Evolutionary conservation across 2,113 vertebrate species (phyloP), one percentile per base, ranked within the genome.

Genomic region (Neodon shergylaensis): DNA sequence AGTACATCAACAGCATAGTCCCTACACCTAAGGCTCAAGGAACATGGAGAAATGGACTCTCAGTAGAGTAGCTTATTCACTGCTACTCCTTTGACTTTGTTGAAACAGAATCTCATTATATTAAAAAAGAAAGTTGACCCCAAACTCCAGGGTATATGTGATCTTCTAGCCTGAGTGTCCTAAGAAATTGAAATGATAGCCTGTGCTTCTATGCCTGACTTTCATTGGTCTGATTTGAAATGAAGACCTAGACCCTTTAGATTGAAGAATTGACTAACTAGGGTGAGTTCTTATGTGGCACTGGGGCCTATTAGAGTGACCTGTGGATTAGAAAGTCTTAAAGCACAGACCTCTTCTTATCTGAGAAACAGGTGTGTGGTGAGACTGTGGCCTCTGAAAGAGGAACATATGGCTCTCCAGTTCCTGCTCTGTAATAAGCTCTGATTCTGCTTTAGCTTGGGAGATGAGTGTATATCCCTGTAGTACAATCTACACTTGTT

Each of bases 301-400:
- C 16, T 97, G 63, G 74, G n/a, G 52, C 31, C 47, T 65, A 24
- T 42, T 33, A 89, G 42, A 88, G 47, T 91, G n/a, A 72, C 74
- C 72, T 92, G 22, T 72, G 89, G 24, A 65, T 91, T 94, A 95
- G 73, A 89, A 77, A 97, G 66, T 81, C 86, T 66, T 65, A 14
- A 90, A 73, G 65, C n/a, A 52, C 28, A 33, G 61, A 36, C 33
- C 70, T 84, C 26, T 85, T 78, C 26, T 85, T 24, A 28, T 63
- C 5, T 5, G 24, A 86, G 33, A 52, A 77, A 86, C 21, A 96
- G n/a, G 88, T 17, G 42, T 63, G 7, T n/a, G 83, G 42, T 87
- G 39, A 39, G 33, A 63, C 36, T 24, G 28, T 36, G 54, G 26
- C 63, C 47, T 70, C 16, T 81, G 9, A 73, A 70, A 84, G 72